Percentiles rank a stretch among this genome's conserved stretches.
phyloP scores from a whole-genome alignment of 2,888 invertebrate genomes.

The Graphium colonna region DNA sequence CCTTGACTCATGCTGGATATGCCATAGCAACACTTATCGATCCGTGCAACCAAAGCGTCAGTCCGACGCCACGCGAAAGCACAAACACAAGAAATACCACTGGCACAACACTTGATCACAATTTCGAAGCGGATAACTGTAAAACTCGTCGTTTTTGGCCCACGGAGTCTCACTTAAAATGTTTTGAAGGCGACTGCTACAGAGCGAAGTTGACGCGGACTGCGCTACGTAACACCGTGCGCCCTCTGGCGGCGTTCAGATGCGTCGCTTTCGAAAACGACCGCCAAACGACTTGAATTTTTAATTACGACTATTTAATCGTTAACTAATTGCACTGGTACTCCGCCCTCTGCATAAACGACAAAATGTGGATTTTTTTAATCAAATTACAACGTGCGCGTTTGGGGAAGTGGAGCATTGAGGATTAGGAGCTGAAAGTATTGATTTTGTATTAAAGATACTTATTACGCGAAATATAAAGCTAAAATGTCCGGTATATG shows the following conservation, averaged over 20 bases:
- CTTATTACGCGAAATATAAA: conserved; percentile 35
- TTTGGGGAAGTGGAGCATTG: neutral
- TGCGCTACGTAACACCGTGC: conserved; percentile 48
- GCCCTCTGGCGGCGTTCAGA: conserved; percentile 41
- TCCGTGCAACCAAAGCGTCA: conserved; percentile 50
- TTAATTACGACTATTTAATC: conserved; percentile 36
- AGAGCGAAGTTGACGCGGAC: conserved; percentile 61
- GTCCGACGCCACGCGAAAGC: conserved; percentile 34
- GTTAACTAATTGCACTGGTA: conserved; percentile 31
- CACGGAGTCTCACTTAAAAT: conserved; percentile 43
- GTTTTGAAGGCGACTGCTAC: conserved; percentile 55
- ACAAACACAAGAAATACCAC: conserved; percentile 38
- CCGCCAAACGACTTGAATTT: conserved; percentile 50
- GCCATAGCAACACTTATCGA: conserved; percentile 63
- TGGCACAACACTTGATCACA: conserved; percentile 54
- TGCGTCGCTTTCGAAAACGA: conserved; percentile 52
- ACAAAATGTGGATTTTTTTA: neutral
- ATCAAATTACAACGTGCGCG: neutral
- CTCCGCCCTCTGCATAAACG: conserved; percentile 5
- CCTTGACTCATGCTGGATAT: conserved; percentile 70
- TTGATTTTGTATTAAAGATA: conserved; percentile 65
- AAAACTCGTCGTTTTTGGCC: conserved; percentile 38
- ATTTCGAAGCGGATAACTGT: conserved; percentile 32
- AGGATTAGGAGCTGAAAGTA: conserved; percentile 31
- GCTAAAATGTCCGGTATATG: neutral